Evolutionary conservation across 2,797 vertebrate species (phyloP).

Genomic region (Myotis planiceps): DNA sequence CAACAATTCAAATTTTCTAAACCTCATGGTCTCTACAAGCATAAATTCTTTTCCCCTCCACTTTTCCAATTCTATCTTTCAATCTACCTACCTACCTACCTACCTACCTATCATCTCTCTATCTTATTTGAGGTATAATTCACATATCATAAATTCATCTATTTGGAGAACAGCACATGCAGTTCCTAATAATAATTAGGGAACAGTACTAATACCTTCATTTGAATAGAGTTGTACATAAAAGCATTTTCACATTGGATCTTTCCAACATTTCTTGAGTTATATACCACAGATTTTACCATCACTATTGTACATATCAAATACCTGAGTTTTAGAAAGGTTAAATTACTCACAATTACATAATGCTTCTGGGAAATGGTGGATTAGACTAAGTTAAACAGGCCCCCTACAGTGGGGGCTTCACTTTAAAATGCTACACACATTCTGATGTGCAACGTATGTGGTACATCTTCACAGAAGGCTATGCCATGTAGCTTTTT

Average conservation of each 20-base stretch:
- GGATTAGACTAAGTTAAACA: neutral
- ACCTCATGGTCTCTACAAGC: neutral
- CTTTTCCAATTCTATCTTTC: neutral
- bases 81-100: neutral
- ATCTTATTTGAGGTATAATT: neutral
- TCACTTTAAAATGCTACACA: neutral
- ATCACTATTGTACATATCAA: neutral
- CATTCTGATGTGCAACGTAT: neutral
- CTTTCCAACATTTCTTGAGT: neutral
- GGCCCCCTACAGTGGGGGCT: neutral
- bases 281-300: neutral
- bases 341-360: neutral
- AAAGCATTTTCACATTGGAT: neutral
- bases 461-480: neutral
- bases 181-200: neutral
- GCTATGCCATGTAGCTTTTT: neutral
- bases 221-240: neutral
- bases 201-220: neutral
- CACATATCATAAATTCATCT: neutral
- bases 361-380: neutral
- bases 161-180: neutral
- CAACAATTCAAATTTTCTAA: neutral
- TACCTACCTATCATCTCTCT: neutral
- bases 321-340: neutral
- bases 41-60: neutral